Evolutionary conservation across 2,113 vertebrate species (phyloP).

Genomic region (Cebidichthys violaceus): DNA sequence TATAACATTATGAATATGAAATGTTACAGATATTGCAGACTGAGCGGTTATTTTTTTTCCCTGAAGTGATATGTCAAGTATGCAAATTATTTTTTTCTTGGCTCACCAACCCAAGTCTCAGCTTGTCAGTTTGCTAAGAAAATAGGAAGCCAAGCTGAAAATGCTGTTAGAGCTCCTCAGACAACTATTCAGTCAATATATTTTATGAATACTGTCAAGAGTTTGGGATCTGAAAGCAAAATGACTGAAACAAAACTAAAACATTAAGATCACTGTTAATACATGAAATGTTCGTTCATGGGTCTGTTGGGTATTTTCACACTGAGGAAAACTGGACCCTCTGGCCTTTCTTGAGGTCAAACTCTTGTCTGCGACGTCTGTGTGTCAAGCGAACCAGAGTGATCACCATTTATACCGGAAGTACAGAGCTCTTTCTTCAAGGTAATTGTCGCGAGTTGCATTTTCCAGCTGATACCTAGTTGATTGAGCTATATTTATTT

Average conservation of each 20-base stretch:
- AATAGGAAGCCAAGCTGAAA: slow-evolving; percentile 7
- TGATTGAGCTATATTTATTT: background rate
- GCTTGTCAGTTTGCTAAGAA: slow-evolving; percentile 48
- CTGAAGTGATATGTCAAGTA: background rate
- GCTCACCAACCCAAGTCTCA: slow-evolving; percentile 31
- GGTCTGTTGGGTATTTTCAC: slow-evolving; percentile 43
- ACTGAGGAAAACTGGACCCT: slow-evolving; percentile 5
- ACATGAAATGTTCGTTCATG: too few species aligned
- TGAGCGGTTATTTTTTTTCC: background rate
- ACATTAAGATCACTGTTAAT: background rate
- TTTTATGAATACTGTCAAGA: background rate
- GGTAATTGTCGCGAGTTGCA: background rate
- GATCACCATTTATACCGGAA: background rate
- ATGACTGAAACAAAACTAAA: background rate
- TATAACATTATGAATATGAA: background rate
- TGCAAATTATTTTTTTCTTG: slow-evolving; percentile 12
- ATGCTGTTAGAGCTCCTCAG: background rate
- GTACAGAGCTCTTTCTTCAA: background rate
- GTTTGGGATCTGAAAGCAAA: background rate
- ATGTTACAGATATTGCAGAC: background rate
- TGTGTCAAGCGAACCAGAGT: background rate
- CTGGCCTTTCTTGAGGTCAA: background rate
- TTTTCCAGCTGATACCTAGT: background rate
- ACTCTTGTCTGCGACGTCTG: slow-evolving; percentile 9
- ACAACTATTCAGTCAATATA: background rate